phyloP scores from a whole-genome alignment of 2,113 vertebrate genomes.

The Phylloscopus trochiloides region DNA sequence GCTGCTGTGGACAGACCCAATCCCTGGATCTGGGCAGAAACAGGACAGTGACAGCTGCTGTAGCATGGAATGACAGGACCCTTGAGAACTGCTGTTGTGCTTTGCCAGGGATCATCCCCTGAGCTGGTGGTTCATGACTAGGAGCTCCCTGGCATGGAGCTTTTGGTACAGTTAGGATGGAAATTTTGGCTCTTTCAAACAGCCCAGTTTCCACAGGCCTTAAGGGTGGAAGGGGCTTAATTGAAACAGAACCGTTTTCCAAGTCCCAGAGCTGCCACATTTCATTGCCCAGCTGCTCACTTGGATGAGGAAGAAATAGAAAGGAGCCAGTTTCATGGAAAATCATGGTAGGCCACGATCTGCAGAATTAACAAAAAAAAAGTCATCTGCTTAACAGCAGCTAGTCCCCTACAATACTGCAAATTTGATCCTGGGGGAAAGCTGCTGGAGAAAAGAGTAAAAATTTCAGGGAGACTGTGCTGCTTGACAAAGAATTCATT shows the following conservation, averaged over 20 bases:
- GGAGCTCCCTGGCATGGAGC: background rate
- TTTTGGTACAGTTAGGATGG: background rate
- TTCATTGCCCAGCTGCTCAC: background rate
- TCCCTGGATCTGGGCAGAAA: background rate
- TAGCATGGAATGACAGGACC: background rate
- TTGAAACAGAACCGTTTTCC: background rate
- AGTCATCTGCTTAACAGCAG: background rate
- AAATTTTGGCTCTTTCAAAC: background rate
- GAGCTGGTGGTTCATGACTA: background rate
- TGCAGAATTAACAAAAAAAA: background rate
- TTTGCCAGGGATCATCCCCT: background rate
- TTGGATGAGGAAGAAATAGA: background rate
- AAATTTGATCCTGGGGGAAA: background rate
- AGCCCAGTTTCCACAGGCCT: background rate
- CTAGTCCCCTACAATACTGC: background rate
- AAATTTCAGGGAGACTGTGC: background rate
- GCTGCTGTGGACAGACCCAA: background rate
- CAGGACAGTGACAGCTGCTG: accelerated
- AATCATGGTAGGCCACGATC: background rate
- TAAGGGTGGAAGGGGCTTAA: background rate
- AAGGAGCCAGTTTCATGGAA: background rate
- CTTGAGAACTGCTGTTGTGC: background rate
- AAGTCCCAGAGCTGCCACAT: background rate
- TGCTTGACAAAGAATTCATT: conserved; percentile 13
- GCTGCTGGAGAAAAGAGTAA: background rate